phyloP scores from a whole-genome alignment of 2,888 invertebrate species.

The Neoaliturus tenellus region DNA sequence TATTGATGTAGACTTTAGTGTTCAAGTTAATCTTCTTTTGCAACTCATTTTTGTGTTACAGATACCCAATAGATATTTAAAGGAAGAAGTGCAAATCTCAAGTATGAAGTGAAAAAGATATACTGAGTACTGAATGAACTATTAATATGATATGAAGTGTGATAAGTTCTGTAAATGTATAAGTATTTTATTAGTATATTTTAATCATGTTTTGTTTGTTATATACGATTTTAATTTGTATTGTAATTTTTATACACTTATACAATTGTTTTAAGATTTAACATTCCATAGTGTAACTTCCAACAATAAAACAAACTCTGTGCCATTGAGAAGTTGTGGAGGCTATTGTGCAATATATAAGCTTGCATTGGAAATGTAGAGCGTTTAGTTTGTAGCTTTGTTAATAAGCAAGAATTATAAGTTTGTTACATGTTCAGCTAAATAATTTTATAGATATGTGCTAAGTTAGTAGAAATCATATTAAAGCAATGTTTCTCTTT shows the following conservation, averaged over 20 bases:
- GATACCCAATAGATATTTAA: background rate
- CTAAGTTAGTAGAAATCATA: too few species aligned
- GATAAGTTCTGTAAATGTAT: constrained; percentile 23
- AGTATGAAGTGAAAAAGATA: background rate
- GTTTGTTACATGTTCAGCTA: background rate
- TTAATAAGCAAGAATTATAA: background rate
- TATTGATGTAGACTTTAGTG: too few species aligned
- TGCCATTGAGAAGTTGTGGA: background rate
- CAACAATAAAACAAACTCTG: background rate
- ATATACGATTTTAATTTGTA: background rate
- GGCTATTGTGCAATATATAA: background rate
- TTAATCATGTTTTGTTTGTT: background rate
- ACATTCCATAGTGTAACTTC: background rate
- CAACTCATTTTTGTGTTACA: background rate
- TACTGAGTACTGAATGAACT: background rate
- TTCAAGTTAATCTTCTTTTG: too few species aligned
- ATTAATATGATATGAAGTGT: background rate
- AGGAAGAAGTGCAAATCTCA: background rate
- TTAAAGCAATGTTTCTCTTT: too few species aligned
- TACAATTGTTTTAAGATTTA: background rate
- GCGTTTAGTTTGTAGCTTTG: background rate
- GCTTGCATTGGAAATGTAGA: background rate
- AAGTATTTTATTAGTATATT: background rate
- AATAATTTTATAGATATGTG: too few species aligned
- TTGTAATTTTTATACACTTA: constrained; percentile 23